These are phyloP conservation scores for Chionodraco myersi DNA, from an alignment of 2,113 vertebrate species.

Conservation along the genomic window DNA sequence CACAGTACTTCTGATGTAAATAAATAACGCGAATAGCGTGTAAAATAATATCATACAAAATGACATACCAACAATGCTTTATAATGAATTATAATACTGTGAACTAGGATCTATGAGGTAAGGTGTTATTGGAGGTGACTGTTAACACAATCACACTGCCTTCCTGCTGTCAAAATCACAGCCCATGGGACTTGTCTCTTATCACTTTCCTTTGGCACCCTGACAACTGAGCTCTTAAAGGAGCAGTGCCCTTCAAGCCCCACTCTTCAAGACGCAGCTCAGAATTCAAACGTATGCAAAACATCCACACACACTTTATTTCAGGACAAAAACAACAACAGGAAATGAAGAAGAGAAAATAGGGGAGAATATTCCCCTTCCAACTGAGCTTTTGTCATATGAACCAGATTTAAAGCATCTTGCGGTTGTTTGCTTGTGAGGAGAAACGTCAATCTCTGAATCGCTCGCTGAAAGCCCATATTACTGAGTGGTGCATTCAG, in stretches of 20 bases:
- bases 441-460: constrained; percentile 68
- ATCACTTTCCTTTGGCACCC: constrained; percentile 65
- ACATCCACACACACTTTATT: not conserved
- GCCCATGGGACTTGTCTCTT: constrained; percentile 62
- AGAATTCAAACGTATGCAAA: constrained; percentile 40
- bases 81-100: constrained; percentile 13
- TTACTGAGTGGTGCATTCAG: constrained; percentile 58
- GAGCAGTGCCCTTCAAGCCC: not conserved
- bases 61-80: constrained; percentile 16
- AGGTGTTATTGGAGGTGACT: constrained; percentile 66
- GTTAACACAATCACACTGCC: constrained; percentile 55
- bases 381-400: constrained; percentile 46
- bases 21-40: constrained; percentile 10
- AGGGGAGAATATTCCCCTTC: constrained; percentile 10
- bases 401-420: constrained; percentile 60
- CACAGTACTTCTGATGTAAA: not conserved
- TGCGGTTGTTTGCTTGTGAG: constrained; percentile 58
- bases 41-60: constrained; percentile 6
- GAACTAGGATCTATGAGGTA: constrained; percentile 56
- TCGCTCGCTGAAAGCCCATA: constrained; percentile 69
- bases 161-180: constrained; percentile 74
- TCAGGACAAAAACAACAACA: constrained; percentile 29
- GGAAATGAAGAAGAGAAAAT: constrained; percentile 23
- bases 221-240: constrained; percentile 64
- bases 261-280: not conserved